A percentile compares a stretch with the other conserved stretches of the same genome.
phyloP scores from a whole-genome alignment of 2,113 vertebrate species.

The Ceratotherium simum region DNA sequence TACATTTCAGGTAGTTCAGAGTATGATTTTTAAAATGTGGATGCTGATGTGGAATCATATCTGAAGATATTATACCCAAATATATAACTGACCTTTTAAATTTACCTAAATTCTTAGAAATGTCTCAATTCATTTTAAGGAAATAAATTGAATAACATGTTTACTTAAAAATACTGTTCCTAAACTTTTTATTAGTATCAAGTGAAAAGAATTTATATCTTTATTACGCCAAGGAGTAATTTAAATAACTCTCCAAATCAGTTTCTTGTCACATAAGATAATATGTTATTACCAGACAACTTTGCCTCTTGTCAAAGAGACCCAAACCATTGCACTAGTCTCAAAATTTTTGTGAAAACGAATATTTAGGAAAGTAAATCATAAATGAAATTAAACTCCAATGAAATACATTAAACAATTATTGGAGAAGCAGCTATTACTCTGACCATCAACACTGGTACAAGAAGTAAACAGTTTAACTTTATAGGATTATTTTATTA shows the following conservation, averaged over 20 bases:
- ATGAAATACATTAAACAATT: slow-evolving; percentile 21
- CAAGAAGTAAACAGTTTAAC: slow-evolving; percentile 40
- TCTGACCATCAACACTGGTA: not conserved
- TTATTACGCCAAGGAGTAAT: slow-evolving; percentile 21
- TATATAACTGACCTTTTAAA: slow-evolving; percentile 57
- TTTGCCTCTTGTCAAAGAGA: slow-evolving; percentile 35
- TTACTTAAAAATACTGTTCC: slow-evolving; percentile 38
- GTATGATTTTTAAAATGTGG: not conserved
- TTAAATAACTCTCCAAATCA: slow-evolving; percentile 55
- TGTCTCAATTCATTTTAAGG: slow-evolving; percentile 38
- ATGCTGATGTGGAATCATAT: slow-evolving; percentile 13
- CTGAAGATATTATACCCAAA: slow-evolving; percentile 41
- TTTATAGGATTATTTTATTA: not conserved
- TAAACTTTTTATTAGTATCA: slow-evolving; percentile 53
- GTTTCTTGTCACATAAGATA: not conserved
- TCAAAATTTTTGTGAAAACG: slow-evolving; percentile 54
- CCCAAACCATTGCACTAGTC: not conserved
- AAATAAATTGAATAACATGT: slow-evolving; percentile 15
- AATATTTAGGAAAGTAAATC: slow-evolving; percentile 21
- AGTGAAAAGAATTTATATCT: slow-evolving; percentile 33
- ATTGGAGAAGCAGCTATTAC: slow-evolving; percentile 2
- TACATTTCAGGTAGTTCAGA: slow-evolving; percentile 57
- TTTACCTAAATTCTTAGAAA: slow-evolving; percentile 31
- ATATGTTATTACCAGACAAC: not conserved
- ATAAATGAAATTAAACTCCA: slow-evolving; percentile 45